phyloP scores from a whole-genome alignment of 2,113 vertebrate species.

The Proteles cristata region DNA sequence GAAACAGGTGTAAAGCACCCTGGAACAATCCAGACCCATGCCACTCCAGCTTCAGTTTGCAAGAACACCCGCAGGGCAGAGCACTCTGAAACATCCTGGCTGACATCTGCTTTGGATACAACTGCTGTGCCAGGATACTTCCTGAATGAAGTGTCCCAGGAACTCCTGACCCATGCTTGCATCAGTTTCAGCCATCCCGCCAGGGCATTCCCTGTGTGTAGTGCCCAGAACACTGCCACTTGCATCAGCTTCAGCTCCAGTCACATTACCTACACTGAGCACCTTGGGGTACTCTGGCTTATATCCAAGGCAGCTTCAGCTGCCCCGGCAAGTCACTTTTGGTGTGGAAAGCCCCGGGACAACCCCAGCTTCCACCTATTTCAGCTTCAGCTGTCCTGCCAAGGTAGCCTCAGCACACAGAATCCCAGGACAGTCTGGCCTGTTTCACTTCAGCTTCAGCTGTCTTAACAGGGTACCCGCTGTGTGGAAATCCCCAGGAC shows the following conservation, averaged over 20 bases:
- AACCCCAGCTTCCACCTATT: background rate
- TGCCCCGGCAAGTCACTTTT: background rate
- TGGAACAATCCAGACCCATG: background rate
- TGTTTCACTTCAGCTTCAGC: background rate
- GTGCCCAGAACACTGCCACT: background rate
- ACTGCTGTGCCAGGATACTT: background rate
- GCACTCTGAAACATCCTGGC: background rate
- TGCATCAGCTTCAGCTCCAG: background rate
- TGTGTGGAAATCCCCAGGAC: background rate
- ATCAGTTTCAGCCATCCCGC: background rate
- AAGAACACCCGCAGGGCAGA: background rate
- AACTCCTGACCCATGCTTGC: background rate
- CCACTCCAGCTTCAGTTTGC: background rate
- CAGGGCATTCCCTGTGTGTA: background rate
- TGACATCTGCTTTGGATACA: background rate
- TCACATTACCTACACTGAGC: background rate
- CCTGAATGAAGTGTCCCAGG: background rate
- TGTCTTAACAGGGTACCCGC: background rate
- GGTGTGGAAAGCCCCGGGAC: background rate
- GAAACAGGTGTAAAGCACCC: background rate
- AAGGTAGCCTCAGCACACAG: background rate
- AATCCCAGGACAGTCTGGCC: background rate
- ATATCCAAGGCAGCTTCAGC: background rate
- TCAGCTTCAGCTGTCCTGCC: background rate
- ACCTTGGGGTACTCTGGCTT: background rate